Evolutionary conservation across 2,888 invertebrate species (phyloP), one percentile per base, ranked within the genome.

Genomic region (Zootermopsis nevadensis): DNA sequence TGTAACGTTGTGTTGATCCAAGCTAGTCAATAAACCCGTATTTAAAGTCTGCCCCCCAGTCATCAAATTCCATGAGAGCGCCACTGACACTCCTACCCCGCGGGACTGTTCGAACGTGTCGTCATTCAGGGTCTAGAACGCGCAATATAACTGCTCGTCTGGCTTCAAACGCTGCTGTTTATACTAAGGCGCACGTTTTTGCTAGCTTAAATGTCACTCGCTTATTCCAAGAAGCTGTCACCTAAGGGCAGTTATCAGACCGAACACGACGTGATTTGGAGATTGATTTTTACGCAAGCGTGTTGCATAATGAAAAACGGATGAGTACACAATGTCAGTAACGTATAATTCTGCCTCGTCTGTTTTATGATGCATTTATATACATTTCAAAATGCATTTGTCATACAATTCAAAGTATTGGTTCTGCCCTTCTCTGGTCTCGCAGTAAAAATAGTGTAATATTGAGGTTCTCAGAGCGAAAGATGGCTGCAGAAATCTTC

Each of bases 21-120:
- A 60, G 60, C 60, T 60, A n/a, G n/a, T 27, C 60, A 60, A 60
- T 60, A 60, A 60, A 60, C 60, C 60, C 60, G 60, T 60, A 60
- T 60, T 60, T n/a, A 60, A 60, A 60, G 60, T 60, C 6, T 60
- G 60, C 60, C 27, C 60, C n/a, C 60, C 15, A 60, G 60, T 27
- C 60, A 60, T 60, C 60, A 60, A 60, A 60, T 27, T n/a, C 2
- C n/a, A n/a, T 27, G 60, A n/a, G n/a, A 60, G 60, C 8, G 7
- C 10, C n/a, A 8, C 60, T 60, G 60, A 60, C 60, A 53, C 53
- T 19, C 53, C 53, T 19, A 2, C 15, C 60, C 60, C 60, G n/a
- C n/a, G 3, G 60, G 60, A n/a, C n/a, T n/a, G n/a, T 27, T 60
- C n/a, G 60, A 27, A 12, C 1, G 60, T 27, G 60, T 27, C 60